phyloP scores from a whole-genome alignment of 1,140 invertebrate species.

The Drosophila bocqueti region DNA sequence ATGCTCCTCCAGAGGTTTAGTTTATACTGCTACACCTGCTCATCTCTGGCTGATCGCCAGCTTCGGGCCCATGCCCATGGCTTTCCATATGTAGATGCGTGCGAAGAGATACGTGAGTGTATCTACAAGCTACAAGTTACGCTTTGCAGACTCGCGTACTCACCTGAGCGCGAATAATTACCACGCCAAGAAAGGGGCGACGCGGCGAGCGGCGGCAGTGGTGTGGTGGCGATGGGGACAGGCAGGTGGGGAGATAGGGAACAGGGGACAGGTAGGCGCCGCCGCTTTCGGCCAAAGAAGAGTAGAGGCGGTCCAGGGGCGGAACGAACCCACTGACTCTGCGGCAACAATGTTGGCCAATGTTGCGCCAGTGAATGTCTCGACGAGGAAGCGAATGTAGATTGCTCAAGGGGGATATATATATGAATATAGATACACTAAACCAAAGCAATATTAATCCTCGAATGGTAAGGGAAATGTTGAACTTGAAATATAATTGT shows the following conservation, averaged over 20 bases:
- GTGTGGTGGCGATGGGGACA: background rate
- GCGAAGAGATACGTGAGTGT: slow-evolving; percentile 73
- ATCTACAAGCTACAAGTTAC: slow-evolving; percentile 82
- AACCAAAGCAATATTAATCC: background rate
- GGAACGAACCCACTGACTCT: slow-evolving; percentile 47
- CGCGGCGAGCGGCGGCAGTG: background rate
- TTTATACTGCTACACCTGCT: background rate
- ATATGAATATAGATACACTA: background rate
- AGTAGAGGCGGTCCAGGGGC: slow-evolving; percentile 54
- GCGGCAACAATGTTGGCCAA: slow-evolving; percentile 49
- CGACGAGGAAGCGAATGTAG: slow-evolving; percentile 62
- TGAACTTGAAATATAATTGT: background rate
- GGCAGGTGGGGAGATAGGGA: slow-evolving; percentile 34
- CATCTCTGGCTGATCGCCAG: slow-evolving; percentile 33
- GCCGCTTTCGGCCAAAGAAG: slow-evolving; percentile 56
- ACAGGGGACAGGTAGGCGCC: slow-evolving; percentile 47
- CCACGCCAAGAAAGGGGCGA: slow-evolving; percentile 51
- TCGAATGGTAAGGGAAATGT: background rate
- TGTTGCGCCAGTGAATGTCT: slow-evolving; percentile 60
- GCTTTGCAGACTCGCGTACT: slow-evolving; percentile 79
- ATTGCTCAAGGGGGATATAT: slow-evolving; percentile 44
- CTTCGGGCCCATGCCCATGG: slow-evolving; percentile 36
- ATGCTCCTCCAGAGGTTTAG: background rate
- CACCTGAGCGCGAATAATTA: slow-evolving; percentile 83
- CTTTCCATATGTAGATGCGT: slow-evolving; percentile 78